Conservation (phyloP, 2,113 vertebrate genomes). For the Polyodon spathula region DNA sequence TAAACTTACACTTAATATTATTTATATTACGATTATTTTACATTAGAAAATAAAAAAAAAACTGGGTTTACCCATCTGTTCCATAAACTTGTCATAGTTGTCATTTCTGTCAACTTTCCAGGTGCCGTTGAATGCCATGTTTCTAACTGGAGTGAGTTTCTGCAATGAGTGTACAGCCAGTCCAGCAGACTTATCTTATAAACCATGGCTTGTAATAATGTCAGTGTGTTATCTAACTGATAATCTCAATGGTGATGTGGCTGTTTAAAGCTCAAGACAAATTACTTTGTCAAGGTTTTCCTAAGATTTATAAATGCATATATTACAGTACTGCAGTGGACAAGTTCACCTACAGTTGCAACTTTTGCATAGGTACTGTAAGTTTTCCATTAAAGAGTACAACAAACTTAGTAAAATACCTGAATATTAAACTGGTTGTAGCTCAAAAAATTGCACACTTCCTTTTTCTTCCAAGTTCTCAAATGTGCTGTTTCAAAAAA, state of each 20-base stretch:
- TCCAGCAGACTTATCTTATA: slow-evolving; percentile 34
- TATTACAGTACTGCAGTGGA: no score
- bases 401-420: no score
- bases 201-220: slow-evolving; percentile 48
- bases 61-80: slow-evolving; percentile 73
- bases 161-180: slow-evolving; percentile 18
- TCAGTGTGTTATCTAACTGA: slow-evolving; percentile 59
- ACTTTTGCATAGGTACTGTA: no score
- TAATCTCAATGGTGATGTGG: slow-evolving; percentile 66
- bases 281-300: not conserved
- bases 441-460: no score
- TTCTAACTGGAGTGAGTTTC: slow-evolving; percentile 19
- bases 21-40: no score
- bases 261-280: slow-evolving; percentile 70
- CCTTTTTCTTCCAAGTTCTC: no score
- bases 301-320: no score
- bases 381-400: no score
- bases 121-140: slow-evolving; percentile 71
- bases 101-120: slow-evolving; percentile 76
- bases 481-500: no score
- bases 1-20: no score
- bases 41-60: slow-evolving; percentile 15
- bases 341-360: no score
- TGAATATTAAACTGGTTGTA: no score
- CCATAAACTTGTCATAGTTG: slow-evolving; percentile 86